A percentile compares a stretch with the other conserved stretches of the same genome.
Conservation (phyloP, 2,113 vertebrate species). For the Megaceryle torquata region DNA sequence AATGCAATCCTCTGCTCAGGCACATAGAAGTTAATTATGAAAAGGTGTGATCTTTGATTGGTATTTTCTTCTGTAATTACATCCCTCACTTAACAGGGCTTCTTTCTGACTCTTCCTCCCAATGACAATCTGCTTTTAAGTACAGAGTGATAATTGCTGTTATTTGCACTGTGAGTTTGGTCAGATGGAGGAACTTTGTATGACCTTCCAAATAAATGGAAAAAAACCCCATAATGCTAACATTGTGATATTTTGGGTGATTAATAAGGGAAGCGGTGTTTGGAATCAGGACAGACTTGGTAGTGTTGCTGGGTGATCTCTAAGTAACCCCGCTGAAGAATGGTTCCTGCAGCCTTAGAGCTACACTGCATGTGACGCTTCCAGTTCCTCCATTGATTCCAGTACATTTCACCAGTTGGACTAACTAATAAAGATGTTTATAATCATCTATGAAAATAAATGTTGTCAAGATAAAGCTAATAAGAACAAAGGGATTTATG, state of each 20-base stretch:
- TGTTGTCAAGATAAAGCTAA: background rate
- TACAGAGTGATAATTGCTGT: background rate
- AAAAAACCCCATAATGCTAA: background rate
- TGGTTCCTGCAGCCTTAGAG: background rate
- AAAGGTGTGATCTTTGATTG: constrained; percentile 6
- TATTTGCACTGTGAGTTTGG: background rate
- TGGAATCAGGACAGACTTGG: background rate
- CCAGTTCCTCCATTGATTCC: background rate
- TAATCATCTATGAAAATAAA: background rate
- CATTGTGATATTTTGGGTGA: background rate
- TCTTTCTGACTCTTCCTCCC: background rate
- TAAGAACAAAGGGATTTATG: background rate
- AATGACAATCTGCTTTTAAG: background rate
- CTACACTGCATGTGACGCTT: rapidly evolving
- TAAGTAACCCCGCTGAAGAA: background rate
- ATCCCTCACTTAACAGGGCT: background rate
- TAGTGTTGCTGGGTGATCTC: background rate
- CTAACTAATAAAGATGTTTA: background rate
- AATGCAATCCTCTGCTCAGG: background rate
- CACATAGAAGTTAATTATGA: background rate
- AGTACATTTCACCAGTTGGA: background rate
- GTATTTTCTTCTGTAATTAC: constrained; percentile 24
- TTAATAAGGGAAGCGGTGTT: background rate
- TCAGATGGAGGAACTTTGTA: background rate
- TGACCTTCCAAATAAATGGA: background rate